A percentile compares a stretch with the other conserved stretches of the same genome.
Conservation (phyloP, 2,797 vertebrate species). For the Gallinago nigripennis region DNA sequence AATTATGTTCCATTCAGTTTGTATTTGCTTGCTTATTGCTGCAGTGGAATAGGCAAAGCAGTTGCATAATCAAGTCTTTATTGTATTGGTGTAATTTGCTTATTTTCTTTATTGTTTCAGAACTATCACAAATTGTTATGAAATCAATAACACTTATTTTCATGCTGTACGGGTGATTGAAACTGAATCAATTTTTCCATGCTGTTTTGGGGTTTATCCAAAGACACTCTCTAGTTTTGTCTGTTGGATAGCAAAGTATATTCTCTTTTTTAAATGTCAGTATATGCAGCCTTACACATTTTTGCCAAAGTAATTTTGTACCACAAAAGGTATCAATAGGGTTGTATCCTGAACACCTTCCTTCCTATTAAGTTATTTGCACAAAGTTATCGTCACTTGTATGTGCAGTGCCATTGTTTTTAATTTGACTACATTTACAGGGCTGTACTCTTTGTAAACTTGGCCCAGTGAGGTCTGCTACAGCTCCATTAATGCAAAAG, state of each 20-base stretch:
- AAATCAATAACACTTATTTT: conserved; percentile 51
- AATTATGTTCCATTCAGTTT: conserved; percentile 23
- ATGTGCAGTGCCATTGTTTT: not conserved
- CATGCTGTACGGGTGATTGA: not conserved
- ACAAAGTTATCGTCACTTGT: not conserved
- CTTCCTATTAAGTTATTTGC: not conserved
- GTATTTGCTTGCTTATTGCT: conserved; percentile 33
- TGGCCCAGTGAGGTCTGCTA: not conserved
- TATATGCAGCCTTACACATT: not conserved
- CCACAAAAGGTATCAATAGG: not conserved
- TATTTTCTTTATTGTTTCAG: conserved; percentile 56
- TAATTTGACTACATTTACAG: not conserved
- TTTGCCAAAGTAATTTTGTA: not conserved
- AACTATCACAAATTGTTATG: conserved; percentile 47
- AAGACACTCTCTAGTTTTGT: not conserved
- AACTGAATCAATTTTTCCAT: not conserved
- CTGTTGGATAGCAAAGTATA: not conserved
- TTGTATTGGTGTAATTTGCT: conserved; percentile 43
- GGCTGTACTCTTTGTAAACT: not conserved
- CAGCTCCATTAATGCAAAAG: not conserved
- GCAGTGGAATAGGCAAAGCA: not conserved
- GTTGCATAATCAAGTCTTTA: conserved; percentile 37
- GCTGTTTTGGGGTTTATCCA: not conserved
- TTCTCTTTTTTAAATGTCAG: not conserved
- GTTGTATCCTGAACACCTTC: not conserved